Conservation (phyloP, 2,888 invertebrate species). For the Anoplius nigerrimus region DNA sequence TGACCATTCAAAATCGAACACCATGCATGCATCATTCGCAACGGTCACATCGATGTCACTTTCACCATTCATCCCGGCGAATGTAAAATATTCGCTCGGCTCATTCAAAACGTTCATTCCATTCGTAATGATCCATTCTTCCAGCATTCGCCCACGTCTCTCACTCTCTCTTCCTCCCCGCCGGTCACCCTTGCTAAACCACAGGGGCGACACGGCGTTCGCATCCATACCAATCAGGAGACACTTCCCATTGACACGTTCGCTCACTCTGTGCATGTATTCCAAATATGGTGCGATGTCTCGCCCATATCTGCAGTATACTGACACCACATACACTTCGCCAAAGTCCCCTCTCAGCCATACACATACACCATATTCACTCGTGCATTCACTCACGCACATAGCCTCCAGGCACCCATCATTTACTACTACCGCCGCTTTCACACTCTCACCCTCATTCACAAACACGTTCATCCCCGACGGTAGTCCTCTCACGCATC, state of each 20-base stretch:
- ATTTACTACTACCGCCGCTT: no score
- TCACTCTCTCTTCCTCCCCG: constrained; percentile 7
- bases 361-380: constrained; percentile 19
- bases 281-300: constrained; percentile 7
- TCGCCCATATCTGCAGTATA: constrained; percentile 37
- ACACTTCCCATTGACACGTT: background rate
- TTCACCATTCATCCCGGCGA: background rate
- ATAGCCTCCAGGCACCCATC: no score
- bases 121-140: constrained; percentile 12
- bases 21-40: background rate
- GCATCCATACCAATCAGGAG: constrained; percentile 46
- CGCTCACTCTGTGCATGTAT: constrained; percentile 11
- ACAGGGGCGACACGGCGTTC: no score
- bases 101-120: constrained; percentile 39
- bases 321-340: constrained; percentile 27
- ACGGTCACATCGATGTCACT: no score
- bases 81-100: constrained; percentile 29
- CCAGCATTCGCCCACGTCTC: constrained; percentile 2
- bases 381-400: constrained; percentile 4
- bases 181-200: no score
- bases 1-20: background rate
- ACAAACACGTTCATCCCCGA: background rate
- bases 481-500: constrained; percentile 13
- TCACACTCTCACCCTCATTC: constrained; percentile 10
- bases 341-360: constrained; percentile 18